These are phyloP conservation scores for Petrocephalus microphthalmus DNA, from an alignment of 2,113 vertebrate genomes.

Conservation along the genomic window DNA sequence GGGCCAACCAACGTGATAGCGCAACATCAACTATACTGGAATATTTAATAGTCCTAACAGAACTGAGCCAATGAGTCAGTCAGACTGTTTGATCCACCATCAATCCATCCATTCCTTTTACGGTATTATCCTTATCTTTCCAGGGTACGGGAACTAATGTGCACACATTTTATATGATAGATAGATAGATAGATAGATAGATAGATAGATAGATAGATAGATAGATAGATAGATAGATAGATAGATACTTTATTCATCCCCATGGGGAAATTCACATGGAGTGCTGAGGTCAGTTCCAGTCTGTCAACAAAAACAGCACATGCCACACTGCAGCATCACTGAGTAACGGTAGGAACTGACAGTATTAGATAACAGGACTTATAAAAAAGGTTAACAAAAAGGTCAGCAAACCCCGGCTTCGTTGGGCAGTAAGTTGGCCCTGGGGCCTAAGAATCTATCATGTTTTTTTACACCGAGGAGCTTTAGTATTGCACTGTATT, in stretches of 20 bases:
- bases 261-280: too few species aligned
- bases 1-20: neutral
- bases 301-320: neutral
- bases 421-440: neutral
- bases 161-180: neutral
- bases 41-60: neutral
- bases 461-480: neutral
- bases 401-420: neutral
- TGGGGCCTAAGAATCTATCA: neutral
- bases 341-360: too few species aligned
- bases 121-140: too few species aligned
- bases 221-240: too few species aligned
- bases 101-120: neutral
- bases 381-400: neutral
- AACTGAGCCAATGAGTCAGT: neutral
- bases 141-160: neutral
- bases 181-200: too few species aligned
- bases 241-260: too few species aligned
- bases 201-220: too few species aligned
- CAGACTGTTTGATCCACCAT: neutral
- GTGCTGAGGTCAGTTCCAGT: neutral
- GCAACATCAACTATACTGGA: neutral
- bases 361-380: too few species aligned
- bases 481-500: neutral
- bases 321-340: neutral